These are phyloP conservation scores for Phlogophora meticulosa DNA, from an alignment of 2,888 invertebrate species.

Conservation along the genomic window DNA sequence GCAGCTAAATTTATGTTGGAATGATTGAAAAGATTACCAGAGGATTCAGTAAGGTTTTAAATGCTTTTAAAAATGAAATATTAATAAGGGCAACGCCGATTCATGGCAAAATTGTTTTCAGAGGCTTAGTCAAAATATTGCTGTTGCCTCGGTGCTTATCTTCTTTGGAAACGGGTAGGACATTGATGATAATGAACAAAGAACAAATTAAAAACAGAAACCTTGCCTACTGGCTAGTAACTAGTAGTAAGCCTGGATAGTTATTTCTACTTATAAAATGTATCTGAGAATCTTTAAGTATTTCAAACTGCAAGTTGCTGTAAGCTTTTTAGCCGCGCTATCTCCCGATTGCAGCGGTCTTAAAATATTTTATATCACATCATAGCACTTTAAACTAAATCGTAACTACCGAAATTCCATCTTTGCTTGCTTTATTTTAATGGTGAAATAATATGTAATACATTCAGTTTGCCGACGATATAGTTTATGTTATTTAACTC, in stretches of 20 bases:
- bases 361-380: constrained; percentile 15
- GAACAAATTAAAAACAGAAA: too few relatives aligned
- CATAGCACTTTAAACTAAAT: constrained; percentile 11
- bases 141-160: background rate
- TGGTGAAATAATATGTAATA: background rate
- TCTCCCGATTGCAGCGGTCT: constrained; percentile 18
- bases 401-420: background rate
- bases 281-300: constrained; percentile 14
- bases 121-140: background rate
- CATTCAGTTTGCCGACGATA: background rate
- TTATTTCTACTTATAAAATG: constrained; percentile 1
- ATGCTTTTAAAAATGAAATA: constrained; percentile 26
- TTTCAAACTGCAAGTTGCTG: constrained; percentile 7
- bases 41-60: constrained; percentile 3
- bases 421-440: background rate
- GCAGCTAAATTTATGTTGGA: constrained; percentile 32
- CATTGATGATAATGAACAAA: background rate
- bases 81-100: background rate
- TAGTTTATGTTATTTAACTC: background rate
- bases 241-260: background rate
- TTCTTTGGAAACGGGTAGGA: background rate
- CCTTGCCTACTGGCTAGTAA: background rate
- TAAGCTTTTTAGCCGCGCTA: constrained; percentile 44
- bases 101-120: background rate
- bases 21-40: constrained; percentile 43